Evolutionary conservation across 1,140 invertebrate genomes (phyloP), one percentile per base, ranked within the genome.

Genomic region (Pachypsylla venusta): DNA sequence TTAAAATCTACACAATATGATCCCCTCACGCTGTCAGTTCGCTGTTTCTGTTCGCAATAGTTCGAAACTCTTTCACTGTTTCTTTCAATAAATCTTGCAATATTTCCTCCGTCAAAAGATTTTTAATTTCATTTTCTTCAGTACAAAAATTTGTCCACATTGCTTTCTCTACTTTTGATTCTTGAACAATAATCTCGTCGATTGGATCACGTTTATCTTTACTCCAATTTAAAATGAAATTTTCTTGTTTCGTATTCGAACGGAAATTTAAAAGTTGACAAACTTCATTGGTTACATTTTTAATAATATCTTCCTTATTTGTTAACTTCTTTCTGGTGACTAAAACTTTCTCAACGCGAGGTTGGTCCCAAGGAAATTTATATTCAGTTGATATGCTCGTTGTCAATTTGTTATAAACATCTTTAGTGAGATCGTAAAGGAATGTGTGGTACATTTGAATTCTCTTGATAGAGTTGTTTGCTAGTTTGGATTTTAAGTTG

Each of bases 131-230:
- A n/a, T n/a, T 48, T 22, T 48, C 42, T 19, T 48, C 42, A 7
- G 4, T 4, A 19, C 22, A 22, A 22, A 10, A 48, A 7, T n/a
- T 22, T n/a, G 42, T 48, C 42, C 42, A 48, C 42, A 48, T 48
- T 5, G 42, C n/a, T 19, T 48, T 22, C n/a, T 48, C 42, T 3
- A 4, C 42, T 5, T 19, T 5, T 7, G 42, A 48, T 19, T 48
- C 42, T 22, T 48, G 42, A 4, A 48, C 42, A 19, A 48, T 48
- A 22, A 48, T 48, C 42, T 48, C 42, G n/a, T 48, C 42, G n/a
- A 48, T 22, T 3, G 42, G 42, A 19, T 48, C 42, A n/a, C 42
- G 42, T 19, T 48, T 48, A 22, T n/a, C n/a, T 5, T 22, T 4
- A 22, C 42, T 48, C 42, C 42, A 48, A 19, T 22, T n/a, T 3